phyloP scores from a whole-genome alignment of 1,140 invertebrate species.

The Sesamia nonagrioides region DNA sequence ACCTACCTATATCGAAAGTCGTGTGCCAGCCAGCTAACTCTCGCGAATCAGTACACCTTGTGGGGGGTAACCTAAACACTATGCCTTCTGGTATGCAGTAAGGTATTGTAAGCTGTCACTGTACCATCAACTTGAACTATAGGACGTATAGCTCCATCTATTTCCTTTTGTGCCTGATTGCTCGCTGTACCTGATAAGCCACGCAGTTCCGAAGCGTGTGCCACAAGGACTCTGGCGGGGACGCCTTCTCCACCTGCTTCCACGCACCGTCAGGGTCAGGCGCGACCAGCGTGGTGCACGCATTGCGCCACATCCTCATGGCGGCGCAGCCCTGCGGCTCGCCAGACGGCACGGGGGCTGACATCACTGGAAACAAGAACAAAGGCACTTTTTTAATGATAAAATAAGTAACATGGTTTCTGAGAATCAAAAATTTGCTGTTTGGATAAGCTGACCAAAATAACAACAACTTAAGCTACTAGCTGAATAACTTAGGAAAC shows the following conservation, averaged over 20 bases:
- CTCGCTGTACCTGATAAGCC: slow-evolving; percentile 68
- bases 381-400: too few species aligned
- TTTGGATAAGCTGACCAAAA: not conserved
- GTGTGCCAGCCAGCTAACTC: too few species aligned
- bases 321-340: slow-evolving; percentile 77
- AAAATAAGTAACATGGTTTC: too few species aligned
- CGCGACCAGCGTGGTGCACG: slow-evolving; percentile 70
- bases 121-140: too few species aligned
- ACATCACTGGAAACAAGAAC: slow-evolving; percentile 5
- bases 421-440: not conserved
- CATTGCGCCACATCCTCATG: slow-evolving; percentile 76
- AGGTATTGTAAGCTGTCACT: too few species aligned
- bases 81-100: too few species aligned
- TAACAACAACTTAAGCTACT: not conserved
- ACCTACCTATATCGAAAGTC: too few species aligned
- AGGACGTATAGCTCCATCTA: too few species aligned
- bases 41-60: too few species aligned
- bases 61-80: too few species aligned
- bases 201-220: slow-evolving; percentile 79
- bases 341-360: slow-evolving; percentile 57
- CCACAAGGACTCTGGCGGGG: slow-evolving; percentile 73
- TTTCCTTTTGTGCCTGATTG: too few species aligned
- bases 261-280: slow-evolving; percentile 73
- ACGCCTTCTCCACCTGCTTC: slow-evolving; percentile 69
- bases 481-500: too few species aligned